Percentiles rank a stretch among this genome's conserved stretches.
Evolutionary conservation across 2,888 invertebrate species (phyloP).

Genomic region (Chrysotoxum bicinctum): DNA sequence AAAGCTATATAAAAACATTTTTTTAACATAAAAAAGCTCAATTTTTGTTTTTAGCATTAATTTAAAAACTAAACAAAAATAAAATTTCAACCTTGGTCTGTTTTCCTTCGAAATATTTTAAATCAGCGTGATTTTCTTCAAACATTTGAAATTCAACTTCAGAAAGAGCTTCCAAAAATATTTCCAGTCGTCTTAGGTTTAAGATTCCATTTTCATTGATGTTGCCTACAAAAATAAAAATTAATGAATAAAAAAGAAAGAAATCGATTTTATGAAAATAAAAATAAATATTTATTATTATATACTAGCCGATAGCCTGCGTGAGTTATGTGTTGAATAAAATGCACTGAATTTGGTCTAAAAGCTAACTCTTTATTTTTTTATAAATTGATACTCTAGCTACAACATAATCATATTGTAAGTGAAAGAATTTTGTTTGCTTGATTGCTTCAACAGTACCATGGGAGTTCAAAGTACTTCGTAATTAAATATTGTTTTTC

Average conservation of each 20-base stretch:
- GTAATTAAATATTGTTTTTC: no score
- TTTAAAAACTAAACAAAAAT: not conserved
- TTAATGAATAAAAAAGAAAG: not conserved
- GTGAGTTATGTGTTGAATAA: no score
- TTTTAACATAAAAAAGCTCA: not conserved
- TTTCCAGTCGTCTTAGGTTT: slow-evolving; percentile 92
- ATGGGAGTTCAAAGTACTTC: no score
- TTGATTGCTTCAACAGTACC: no score
- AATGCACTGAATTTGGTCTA: no score
- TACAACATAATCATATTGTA: no score
- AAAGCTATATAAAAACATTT: not conserved
- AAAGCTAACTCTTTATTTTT: no score
- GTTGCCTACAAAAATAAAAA: slow-evolving; percentile 86
- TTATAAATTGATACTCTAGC: no score
- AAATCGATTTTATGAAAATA: not conserved
- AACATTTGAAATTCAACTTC: slow-evolving; percentile 89
- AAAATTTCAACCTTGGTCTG: slow-evolving; percentile 83
- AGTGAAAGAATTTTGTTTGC: no score
- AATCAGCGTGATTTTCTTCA: slow-evolving; percentile 89
- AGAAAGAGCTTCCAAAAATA: slow-evolving; percentile 89
- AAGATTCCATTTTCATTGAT: slow-evolving; percentile 94
- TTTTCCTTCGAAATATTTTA: slow-evolving; percentile 92
- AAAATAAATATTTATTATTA: no score
- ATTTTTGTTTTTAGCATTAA: not conserved
- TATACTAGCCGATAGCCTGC: no score